Evolutionary conservation across 2,113 vertebrate species (phyloP).

Genomic region (Alexandromys fortis): DNA sequence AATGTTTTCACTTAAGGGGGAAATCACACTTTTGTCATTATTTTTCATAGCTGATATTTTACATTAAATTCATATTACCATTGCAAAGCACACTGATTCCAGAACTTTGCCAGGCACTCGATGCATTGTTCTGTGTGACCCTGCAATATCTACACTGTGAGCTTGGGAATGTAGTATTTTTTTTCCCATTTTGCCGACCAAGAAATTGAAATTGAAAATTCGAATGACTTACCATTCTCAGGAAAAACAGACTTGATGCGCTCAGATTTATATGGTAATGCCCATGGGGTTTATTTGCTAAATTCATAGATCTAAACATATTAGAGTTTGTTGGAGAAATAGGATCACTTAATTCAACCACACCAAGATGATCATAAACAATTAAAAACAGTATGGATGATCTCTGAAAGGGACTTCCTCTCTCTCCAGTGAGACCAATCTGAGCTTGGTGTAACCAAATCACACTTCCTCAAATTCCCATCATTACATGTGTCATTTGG

Average conservation of each 20-base stretch:
- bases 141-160: neutral
- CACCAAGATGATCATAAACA: neutral
- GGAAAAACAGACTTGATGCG: neutral
- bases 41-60: conserved; percentile 26
- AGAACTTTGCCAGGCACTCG: neutral
- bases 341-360: neutral
- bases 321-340: conserved; percentile 23
- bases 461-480: neutral
- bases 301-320: neutral
- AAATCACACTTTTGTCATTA: neutral
- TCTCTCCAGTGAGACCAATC: neutral
- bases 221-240: neutral
- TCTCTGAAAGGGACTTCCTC: neutral
- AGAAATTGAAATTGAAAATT: conserved; percentile 50
- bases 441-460: conserved; percentile 9
- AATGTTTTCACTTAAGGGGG: conserved; percentile 35
- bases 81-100: conserved; percentile 32
- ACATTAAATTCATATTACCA: conserved; percentile 42
- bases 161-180: neutral
- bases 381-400: neutral
- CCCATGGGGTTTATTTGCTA: neutral
- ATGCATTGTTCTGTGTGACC: neutral
- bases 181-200: conserved; percentile 42
- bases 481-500: neutral
- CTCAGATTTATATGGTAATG: neutral